Evolutionary conservation across 2,113 vertebrate genomes (phyloP), one percentile per base, ranked within the genome.

Genomic region (western clawed frog (Xenopus tropicalis)): DNA sequence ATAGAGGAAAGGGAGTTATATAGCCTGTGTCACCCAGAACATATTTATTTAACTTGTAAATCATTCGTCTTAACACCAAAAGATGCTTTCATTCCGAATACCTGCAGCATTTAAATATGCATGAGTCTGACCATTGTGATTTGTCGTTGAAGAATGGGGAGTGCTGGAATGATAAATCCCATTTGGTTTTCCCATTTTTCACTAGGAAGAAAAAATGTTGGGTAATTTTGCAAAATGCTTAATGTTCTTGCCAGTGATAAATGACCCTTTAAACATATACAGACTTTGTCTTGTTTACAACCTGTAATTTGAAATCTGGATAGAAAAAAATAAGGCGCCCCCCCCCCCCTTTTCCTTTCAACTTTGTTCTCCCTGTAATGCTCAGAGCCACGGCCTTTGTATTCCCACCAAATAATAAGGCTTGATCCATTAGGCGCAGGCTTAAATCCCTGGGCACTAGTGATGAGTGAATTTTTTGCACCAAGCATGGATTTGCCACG

Each of bases 21-120:
- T 37, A 37, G 73, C 82, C 81, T 79, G 51, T 80, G 78, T 84
- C 84, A 62, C 69, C 69, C 70, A 77, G 69, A 61, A 69, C 59
- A 75, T 69, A 75, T 69, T 69, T 62, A 69, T 69, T 69, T 69
- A 48, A 54, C 73, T 63, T 63, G 46, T 75, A 62, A 61, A 63
- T 75, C 73, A 75, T 75, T 69, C 63, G 66, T 75, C 58, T 75
- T 75, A 69, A 63, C 57, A 21, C 73, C 57, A 63, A 56, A 66
- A 61, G 73, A 75, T 75, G 59, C 66, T 43, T 75, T 75, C 73
- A 75, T 75, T 69, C 52, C 72, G 44, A 69, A 46, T 75, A 75
- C 66, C 46, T 63, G 58, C 24, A 46, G 51, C 46, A 75, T 75
- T 74, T 75, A 75, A 75, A 75, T 75, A 75, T 75, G 66, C 73